Evolutionary conservation across 2,888 invertebrate species (phyloP).

Genomic region (Syrphus vitripennis): DNA sequence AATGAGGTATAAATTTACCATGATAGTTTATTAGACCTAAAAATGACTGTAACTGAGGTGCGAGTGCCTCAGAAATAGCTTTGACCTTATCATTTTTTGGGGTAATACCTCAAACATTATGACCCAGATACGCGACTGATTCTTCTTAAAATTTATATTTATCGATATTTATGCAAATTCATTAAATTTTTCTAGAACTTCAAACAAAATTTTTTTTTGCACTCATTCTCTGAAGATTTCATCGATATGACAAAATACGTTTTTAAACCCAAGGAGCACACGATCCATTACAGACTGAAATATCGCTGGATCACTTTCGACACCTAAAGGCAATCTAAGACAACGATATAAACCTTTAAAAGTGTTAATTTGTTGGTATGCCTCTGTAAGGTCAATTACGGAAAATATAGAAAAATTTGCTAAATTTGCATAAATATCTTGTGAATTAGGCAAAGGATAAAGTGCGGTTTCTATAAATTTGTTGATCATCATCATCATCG

Average conservation of each 20-base stretch:
- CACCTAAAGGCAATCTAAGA: neutral
- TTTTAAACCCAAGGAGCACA: no score
- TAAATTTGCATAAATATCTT: no score
- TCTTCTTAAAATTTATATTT: no score
- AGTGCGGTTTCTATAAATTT: slow-evolving; percentile 36
- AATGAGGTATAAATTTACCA: no score
- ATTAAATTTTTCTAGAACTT: no score
- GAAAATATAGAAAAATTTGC: no score
- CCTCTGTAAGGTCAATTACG: slow-evolving; percentile 13
- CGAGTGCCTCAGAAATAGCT: neutral
- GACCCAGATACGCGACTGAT: no score
- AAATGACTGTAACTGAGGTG: neutral
- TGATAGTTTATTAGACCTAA: neutral
- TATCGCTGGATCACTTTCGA: neutral
- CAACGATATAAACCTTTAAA: neutral
- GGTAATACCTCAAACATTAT: neutral
- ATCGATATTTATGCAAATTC: no score
- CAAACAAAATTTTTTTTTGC: no score
- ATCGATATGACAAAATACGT: no score
- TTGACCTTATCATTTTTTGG: neutral
- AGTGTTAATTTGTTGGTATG: slow-evolving; percentile 10
- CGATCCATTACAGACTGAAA: slow-evolving; percentile 22
- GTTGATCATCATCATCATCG: no score
- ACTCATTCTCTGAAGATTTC: no score
- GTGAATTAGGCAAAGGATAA: slow-evolving; percentile 38